A percentile compares a stretch with the other conserved stretches of the same genome.
phyloP scores from a whole-genome alignment of 2,888 invertebrate genomes.

The Parnassius apollo region DNA sequence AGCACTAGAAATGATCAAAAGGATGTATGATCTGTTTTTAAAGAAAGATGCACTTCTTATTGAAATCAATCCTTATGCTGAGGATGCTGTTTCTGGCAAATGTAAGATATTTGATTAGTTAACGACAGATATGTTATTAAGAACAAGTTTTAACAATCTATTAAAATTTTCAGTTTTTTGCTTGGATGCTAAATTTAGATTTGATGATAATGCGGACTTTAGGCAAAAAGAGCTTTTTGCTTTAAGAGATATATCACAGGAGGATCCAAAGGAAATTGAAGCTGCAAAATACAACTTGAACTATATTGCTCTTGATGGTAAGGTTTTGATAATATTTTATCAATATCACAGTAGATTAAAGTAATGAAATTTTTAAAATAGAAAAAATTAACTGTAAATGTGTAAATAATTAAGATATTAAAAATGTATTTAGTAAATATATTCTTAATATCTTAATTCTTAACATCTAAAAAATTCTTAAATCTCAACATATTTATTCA shows the following conservation, averaged over 20 bases:
- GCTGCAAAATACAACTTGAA: constrained; percentile 95
- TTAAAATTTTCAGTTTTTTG: constrained; percentile 86
- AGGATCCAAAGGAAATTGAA: constrained; percentile 95
- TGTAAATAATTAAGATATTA: no score
- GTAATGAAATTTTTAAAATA: no score
- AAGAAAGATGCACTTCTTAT: constrained; percentile 94
- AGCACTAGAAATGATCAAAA: constrained; percentile 88
- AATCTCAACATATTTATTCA: no score
- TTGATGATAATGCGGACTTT: constrained; percentile 96
- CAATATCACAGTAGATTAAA: no score
- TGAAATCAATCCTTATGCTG: constrained; percentile 97
- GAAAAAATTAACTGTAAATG: no score
- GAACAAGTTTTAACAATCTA: neutral
- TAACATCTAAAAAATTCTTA: no score
- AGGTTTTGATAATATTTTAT: constrained; percentile 28
- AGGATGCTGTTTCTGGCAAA: constrained; percentile 88
- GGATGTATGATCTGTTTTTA: constrained; percentile 91
- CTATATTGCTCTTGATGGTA: constrained; percentile 96
- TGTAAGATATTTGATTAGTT: constrained; percentile 72
- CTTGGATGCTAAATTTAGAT: constrained; percentile 96
- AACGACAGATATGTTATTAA: neutral
- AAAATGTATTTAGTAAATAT: no score
- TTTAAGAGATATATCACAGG: constrained; percentile 93
- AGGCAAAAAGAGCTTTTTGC: constrained; percentile 94
- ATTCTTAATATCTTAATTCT: no score